phyloP scores from a whole-genome alignment of 2,113 vertebrate genomes.

The Orthonyx spaldingii region DNA sequence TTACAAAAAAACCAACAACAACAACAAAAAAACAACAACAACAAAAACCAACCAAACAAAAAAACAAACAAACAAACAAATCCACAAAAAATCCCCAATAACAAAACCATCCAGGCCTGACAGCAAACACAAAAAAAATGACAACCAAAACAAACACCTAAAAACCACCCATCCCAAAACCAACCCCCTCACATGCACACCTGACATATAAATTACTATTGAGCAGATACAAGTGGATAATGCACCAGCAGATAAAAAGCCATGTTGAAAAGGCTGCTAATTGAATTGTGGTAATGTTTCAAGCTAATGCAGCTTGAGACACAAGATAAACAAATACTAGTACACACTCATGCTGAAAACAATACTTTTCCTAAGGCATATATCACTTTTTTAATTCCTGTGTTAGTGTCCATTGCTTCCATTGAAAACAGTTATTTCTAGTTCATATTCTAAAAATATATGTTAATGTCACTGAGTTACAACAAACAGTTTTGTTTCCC shows the following conservation, averaged over 20 bases:
- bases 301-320: neutral
- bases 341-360: neutral
- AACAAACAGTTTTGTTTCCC: neutral
- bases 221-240: neutral
- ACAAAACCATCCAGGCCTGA: neutral
- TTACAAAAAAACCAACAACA: neutral
- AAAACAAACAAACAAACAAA: neutral
- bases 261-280: neutral
- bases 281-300: neutral
- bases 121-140: neutral
- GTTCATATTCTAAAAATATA: neutral
- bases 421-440: neutral
- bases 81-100: neutral
- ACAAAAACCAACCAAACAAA: neutral
- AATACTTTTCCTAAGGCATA: neutral
- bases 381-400: neutral
- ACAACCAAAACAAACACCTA: no score
- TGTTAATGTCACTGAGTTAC: neutral
- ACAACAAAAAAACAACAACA: neutral
- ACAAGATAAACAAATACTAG: neutral
- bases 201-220: neutral
- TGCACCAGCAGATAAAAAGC: neutral
- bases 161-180: neutral
- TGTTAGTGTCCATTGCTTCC: neutral
- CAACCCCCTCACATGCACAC: accelerated